A percentile compares a stretch with the other conserved stretches of the same genome.
Evolutionary conservation across 2,888 invertebrate genomes (phyloP).

Genomic region (Caradrina clavipalpis): DNA sequence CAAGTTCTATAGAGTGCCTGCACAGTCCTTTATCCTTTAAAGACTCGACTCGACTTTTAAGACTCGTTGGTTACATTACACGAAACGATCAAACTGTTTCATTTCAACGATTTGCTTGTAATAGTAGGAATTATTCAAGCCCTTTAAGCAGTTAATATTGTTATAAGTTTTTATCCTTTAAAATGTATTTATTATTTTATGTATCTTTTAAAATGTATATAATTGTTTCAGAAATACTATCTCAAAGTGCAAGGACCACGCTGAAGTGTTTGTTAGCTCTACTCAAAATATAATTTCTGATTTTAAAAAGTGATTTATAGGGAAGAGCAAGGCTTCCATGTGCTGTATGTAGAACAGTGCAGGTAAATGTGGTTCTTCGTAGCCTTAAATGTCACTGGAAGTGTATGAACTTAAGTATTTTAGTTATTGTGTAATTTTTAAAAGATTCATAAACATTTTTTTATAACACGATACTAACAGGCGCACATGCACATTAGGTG

Average conservation of each 20-base stretch:
- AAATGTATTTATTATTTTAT: too few species aligned
- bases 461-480: not conserved
- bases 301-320: constrained; percentile 9
- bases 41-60: too few species aligned
- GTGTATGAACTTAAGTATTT: constrained; percentile 5
- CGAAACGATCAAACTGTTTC: too few species aligned
- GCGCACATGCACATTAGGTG: not conserved
- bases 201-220: constrained; percentile 5
- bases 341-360: too few species aligned
- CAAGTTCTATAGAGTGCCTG: too few species aligned
- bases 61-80: too few species aligned
- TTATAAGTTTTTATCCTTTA: too few species aligned
- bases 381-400: not conserved
- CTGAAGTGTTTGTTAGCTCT: constrained; percentile 52
- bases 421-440: not conserved
- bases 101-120: too few species aligned
- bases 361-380: not conserved
- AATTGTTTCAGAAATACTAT: constrained; percentile 74
- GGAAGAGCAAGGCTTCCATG: not conserved
- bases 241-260: constrained; percentile 69
- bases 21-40: too few species aligned
- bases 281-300: constrained; percentile 54
- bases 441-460: not conserved
- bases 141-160: too few species aligned
- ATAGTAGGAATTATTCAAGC: too few species aligned